Evolutionary conservation across 2,797 vertebrate species (phyloP), one percentile per base, ranked within the genome.

Genomic region (Notoglanidium macrostoma): DNA sequence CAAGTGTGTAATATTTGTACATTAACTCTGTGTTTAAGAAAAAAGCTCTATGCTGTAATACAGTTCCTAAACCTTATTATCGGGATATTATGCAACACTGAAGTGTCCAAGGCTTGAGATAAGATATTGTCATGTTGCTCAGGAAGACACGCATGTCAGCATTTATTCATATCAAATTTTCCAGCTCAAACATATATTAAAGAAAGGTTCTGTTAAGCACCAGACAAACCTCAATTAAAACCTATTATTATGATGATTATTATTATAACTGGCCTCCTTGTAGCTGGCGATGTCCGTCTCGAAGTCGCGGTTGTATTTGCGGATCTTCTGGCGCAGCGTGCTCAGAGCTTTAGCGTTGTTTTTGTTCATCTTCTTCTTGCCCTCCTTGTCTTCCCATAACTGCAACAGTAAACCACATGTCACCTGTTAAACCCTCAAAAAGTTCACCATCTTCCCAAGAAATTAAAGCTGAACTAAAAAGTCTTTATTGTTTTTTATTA

Each of bases 301-400:
- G 17, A 96, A 98, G 90, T 98, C 97, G 10, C 97, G 92, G 95
- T 98, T 98, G 94, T 98, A 97, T 89, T 98, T 98, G 90, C 97
- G 96, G 90, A 98, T 97, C 94, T 98, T 98, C 95, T 98, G 97
- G 1, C 97, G 95, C n/a, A 98, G 93, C 0, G 97, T 97, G 90
- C 97, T 98, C 88, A 98, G 94, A 14, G 97, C 97, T 91, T 98
- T 98, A 17, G 97, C 97, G 0, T 98, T 98, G 92, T 98, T 98
- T 92, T 98, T 98, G 92, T 98, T 98, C 97, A 98, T 98, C 92
- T 97, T 97, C 94, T 98, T 98, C 91, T 97, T 97, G 40, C 97
- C 97, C 89, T 98, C 97, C 89, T 98, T 98, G 92, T 98, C 97
- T 86, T 98, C 97, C 97, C 97, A 98, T 3, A 98, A 93, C 97